A percentile compares a stretch with the other conserved stretches of the same genome.
Conservation (phyloP, 2,888 invertebrate species). For the Spilosoma lubricipeda region DNA sequence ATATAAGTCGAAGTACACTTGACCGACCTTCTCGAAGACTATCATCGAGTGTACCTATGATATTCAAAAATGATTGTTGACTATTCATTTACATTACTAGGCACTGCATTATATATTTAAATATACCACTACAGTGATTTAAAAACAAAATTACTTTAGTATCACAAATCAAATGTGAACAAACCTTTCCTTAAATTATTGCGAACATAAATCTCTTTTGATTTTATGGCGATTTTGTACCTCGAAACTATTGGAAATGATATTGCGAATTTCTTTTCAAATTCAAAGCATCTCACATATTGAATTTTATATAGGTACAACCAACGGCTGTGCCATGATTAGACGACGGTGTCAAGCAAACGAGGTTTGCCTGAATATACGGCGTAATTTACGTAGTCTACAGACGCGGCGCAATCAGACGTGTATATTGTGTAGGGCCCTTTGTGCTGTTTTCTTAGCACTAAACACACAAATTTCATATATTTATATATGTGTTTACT, state of each 20-base stretch:
- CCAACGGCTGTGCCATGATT: constrained; percentile 56
- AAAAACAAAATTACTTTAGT: too few relatives aligned
- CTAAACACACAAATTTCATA: constrained; percentile 22
- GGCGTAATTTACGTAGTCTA: constrained; percentile 68
- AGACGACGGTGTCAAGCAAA: constrained; percentile 65
- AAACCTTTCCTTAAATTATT: not conserved
- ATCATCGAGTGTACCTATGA: not conserved
- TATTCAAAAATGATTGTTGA: not conserved
- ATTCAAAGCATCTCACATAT: constrained; percentile 6
- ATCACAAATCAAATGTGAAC: not conserved
- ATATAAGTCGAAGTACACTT: too few relatives aligned
- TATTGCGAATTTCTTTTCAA: not conserved
- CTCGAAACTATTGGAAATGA: not conserved
- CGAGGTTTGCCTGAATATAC: constrained; percentile 66
- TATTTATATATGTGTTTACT: constrained; percentile 1
- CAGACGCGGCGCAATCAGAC: constrained; percentile 79
- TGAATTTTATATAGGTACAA: constrained; percentile 31
- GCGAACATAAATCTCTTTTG: not conserved
- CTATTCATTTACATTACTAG: not conserved
- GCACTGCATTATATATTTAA: not conserved
- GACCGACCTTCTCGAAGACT: too few relatives aligned
- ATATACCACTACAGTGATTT: too few relatives aligned
- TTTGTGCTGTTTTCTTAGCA: constrained; percentile 36
- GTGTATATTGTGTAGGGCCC: constrained; percentile 61
- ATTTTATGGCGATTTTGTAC: not conserved